phyloP scores from a whole-genome alignment of 2,113 vertebrate genomes.

The Corythaixoides concolor region DNA sequence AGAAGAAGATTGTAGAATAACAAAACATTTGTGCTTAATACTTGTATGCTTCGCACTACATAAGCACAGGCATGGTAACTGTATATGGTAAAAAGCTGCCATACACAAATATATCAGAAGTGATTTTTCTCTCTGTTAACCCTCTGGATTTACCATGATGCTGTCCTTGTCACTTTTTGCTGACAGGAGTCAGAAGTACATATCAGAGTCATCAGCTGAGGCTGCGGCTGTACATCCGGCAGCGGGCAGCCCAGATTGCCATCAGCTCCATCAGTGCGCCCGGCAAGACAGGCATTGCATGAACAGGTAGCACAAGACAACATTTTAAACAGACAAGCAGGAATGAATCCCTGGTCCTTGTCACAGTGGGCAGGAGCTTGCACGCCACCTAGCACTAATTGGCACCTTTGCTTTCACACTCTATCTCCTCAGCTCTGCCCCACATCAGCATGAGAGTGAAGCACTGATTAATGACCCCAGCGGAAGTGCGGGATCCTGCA shows the following conservation, averaged over 20 bases:
- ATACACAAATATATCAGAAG: background rate
- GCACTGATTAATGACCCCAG: background rate
- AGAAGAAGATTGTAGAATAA: background rate
- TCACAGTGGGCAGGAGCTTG: background rate
- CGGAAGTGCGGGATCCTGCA: background rate
- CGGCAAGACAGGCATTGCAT: rapidly evolving
- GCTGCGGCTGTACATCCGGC: background rate
- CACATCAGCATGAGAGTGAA: background rate
- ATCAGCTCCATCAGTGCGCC: background rate
- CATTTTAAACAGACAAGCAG: background rate
- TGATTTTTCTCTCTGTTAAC: background rate
- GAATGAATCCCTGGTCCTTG: background rate
- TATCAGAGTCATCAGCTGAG: background rate
- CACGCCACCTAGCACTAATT: background rate
- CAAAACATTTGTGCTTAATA: background rate
- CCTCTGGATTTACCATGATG: background rate
- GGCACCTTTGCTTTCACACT: background rate
- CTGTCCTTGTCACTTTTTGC: background rate
- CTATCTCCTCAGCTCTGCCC: background rate
- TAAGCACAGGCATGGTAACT: background rate
- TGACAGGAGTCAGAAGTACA: background rate
- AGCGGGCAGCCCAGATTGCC: background rate
- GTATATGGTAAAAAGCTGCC: background rate
- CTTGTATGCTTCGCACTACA: background rate
- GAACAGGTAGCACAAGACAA: rapidly evolving